Evolutionary conservation across 2,888 invertebrate species (phyloP).

Genomic region (Orthosia incerta): DNA sequence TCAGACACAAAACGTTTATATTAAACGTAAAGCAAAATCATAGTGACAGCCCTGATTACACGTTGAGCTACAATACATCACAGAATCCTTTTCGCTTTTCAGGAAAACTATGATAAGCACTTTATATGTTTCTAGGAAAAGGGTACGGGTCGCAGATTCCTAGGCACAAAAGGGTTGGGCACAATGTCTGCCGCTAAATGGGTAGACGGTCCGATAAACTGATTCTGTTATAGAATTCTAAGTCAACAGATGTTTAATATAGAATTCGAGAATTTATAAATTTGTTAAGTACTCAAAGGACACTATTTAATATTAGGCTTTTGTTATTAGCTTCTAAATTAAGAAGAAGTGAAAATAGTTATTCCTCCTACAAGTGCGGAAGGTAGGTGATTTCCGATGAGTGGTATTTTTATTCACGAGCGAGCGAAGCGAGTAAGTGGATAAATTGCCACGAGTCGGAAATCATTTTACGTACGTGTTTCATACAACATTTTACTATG

Average conservation of each 20-base stretch:
- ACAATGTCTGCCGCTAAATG: conserved; percentile 40
- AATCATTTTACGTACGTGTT: too few relatives aligned
- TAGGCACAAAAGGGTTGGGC: conserved; percentile 40
- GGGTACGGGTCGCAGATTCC: conserved; percentile 52
- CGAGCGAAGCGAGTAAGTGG: too few relatives aligned
- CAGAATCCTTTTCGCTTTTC: conserved; percentile 49
- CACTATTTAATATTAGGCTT: background rate
- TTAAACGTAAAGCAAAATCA: background rate
- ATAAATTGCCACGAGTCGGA: too few relatives aligned
- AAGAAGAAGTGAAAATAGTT: background rate
- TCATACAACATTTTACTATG: too few relatives aligned
- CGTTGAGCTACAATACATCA: conserved; percentile 43
- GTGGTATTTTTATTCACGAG: too few relatives aligned
- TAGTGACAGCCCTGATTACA: conserved; percentile 32
- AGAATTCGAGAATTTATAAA: background rate
- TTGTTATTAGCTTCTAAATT: background rate
- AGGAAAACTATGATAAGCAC: conserved; percentile 58
- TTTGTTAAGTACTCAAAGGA: background rate
- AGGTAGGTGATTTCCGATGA: too few relatives aligned
- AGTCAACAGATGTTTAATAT: background rate
- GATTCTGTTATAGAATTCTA: conserved; percentile 14
- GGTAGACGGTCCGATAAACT: conserved; percentile 31
- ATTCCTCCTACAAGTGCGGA: too few relatives aligned
- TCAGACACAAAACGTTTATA: conserved; percentile 1
- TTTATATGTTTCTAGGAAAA: conserved; percentile 52